Evolutionary conservation across 2,888 invertebrate genomes (phyloP), one percentile per base, ranked within the genome.

Genomic region (Pristionchus entomophagus): DNA sequence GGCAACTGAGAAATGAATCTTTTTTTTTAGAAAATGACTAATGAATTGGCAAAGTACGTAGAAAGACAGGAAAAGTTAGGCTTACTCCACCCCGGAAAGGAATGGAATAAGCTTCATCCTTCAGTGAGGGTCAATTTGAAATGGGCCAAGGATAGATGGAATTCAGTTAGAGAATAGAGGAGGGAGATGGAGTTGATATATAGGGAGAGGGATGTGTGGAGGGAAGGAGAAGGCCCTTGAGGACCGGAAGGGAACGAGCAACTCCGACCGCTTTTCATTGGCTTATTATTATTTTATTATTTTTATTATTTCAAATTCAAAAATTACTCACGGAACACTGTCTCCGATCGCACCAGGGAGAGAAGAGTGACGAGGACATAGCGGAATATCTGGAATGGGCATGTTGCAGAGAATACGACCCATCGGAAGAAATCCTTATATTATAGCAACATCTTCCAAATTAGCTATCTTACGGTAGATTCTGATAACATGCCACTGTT

Each of bases 101-200:
- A 45, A 45, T 10, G 45, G 45, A 45, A 14, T 14, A 45, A 45
- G 14, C 45, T 45, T 10, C 45, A 65, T 65, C 65, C 35, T 35
- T 65, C 65, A 35, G 32, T 19, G 65, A 65, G 65, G 65, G 65
- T 65, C 65, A 65, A 65, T 65, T 65, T 65, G 65, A 65, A 65
- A 65, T 62, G 62, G 65, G 65, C 35, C 35, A 65, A 65, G 65
- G 65, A 65, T 65, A 35, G 35, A 32, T 65, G 65, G 35, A 65
- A 65, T 65, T 65, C 65, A 35, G 65, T 65, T 65, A 65, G 65
- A 19, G 35, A n/a, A 56, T 56, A 32, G 62, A 62, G 32, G 32
- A 32, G 62, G 35, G 19, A 65, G 35, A 19, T 6, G 56, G 56
- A 22, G 22, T 35, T 65, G 65, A 35, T 35, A 35, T 65, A 65